Evolutionary conservation across 2,888 invertebrate genomes (phyloP).

Genomic region (Caenorhabditis sulstoni): DNA sequence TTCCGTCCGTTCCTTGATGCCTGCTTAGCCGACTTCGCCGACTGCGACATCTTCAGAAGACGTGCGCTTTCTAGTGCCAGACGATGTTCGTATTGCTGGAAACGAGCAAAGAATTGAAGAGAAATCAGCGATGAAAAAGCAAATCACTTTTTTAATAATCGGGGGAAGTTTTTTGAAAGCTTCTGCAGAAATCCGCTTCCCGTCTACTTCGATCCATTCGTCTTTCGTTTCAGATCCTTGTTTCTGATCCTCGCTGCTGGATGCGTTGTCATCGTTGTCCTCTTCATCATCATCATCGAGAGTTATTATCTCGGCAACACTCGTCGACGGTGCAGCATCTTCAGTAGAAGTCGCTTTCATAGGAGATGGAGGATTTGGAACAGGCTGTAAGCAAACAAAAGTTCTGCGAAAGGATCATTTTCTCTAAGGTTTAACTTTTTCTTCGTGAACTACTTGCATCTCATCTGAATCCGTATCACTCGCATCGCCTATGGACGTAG

Average conservation of each 20-base stretch:
- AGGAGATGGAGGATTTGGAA: neutral
- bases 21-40: neutral
- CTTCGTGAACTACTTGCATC: constrained; percentile 29
- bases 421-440: constrained; percentile 16
- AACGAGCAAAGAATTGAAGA: constrained; percentile 11
- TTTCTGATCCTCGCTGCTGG: constrained; percentile 17
- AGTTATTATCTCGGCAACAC: constrained; percentile 15
- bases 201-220: constrained; percentile 35
- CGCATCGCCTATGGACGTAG: constrained; percentile 3
- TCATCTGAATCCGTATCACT: neutral
- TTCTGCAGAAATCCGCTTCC: constrained; percentile 11
- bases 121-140: no score
- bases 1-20: neutral
- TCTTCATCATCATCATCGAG: constrained; percentile 21
- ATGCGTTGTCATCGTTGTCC: neutral
- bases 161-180: constrained; percentile 7
- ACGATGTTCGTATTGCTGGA: constrained; percentile 60
- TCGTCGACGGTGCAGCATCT: constrained; percentile 7
- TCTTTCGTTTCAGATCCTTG: neutral
- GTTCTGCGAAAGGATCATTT: no score
- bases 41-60: constrained; percentile 18
- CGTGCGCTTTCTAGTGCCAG: constrained; percentile 48
- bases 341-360: neutral
- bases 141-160: constrained; percentile 27
- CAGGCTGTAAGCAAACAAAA: no score